Percentiles rank a stretch among this genome's conserved stretches.
These are phyloP conservation scores for Zeugodacus cucurbitae DNA, from an alignment of 1,140 invertebrate species.

Conservation along the genomic window DNA sequence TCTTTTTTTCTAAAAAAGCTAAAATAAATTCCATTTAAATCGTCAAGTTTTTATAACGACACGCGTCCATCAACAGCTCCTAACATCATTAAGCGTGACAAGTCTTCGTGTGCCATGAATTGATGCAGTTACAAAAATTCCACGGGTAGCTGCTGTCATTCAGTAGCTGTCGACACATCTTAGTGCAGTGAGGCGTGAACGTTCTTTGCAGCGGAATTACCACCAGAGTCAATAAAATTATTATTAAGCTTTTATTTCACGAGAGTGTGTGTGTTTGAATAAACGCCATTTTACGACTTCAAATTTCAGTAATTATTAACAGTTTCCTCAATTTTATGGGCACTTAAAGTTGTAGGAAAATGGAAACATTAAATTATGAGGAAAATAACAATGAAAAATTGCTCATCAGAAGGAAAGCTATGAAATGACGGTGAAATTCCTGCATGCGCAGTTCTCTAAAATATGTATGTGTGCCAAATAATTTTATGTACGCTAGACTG, in stretches of 20 bases:
- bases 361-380: not conserved
- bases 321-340: constrained; percentile 24
- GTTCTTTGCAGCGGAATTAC: too few relatives aligned
- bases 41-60: too few relatives aligned
- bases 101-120: too few relatives aligned
- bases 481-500: not conserved
- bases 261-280: too few relatives aligned
- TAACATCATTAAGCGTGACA: too few relatives aligned
- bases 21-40: too few relatives aligned
- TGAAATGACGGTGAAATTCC: not conserved
- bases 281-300: not conserved
- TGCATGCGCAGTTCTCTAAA: not conserved
- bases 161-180: too few relatives aligned
- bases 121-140: not conserved
- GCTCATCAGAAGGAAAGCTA: not conserved
- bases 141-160: too few relatives aligned
- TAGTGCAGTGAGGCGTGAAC: not conserved
- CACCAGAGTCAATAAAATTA: too few relatives aligned
- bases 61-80: too few relatives aligned
- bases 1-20: too few relatives aligned
- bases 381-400: not conserved
- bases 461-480: not conserved
- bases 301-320: constrained; percentile 25
- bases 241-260: too few relatives aligned
- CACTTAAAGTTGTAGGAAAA: constrained; percentile 1